Conservation (phyloP, 2,888 invertebrate species). For the Coleophora flavipennella region DNA sequence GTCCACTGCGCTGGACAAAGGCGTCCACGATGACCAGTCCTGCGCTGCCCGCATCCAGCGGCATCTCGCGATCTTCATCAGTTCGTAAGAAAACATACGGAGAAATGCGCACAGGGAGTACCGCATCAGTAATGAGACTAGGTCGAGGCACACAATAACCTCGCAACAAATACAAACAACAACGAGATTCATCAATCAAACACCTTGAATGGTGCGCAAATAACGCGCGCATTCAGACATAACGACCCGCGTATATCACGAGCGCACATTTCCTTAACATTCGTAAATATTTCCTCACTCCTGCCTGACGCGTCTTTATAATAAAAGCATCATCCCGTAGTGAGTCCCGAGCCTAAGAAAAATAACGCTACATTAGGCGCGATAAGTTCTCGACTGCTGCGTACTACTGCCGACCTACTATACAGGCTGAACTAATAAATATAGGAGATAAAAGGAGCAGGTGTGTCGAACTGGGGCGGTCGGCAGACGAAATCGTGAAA, state of each 20-base stretch:
- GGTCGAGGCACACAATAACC: slow-evolving; percentile 6
- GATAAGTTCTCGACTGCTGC: slow-evolving; percentile 56
- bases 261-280: slow-evolving; percentile 41
- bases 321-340: slow-evolving; percentile 61
- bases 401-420: slow-evolving; percentile 41
- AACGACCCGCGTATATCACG: slow-evolving; percentile 43
- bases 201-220: slow-evolving; percentile 24
- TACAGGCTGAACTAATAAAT: slow-evolving; percentile 50
- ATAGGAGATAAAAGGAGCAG: slow-evolving; percentile 46
- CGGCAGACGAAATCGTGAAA: slow-evolving; percentile 51
- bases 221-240: slow-evolving; percentile 38
- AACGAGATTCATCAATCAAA: slow-evolving; percentile 29
- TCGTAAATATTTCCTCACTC: slow-evolving; percentile 50
- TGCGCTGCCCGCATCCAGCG: too few species aligned
- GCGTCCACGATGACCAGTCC: too few species aligned
- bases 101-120: neutral
- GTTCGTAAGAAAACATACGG: too few species aligned
- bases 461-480: slow-evolving; percentile 50
- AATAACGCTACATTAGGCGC: slow-evolving; percentile 52
- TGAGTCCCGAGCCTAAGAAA: slow-evolving; percentile 29
- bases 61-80: too few species aligned
- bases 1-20: too few species aligned
- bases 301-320: slow-evolving; percentile 56
- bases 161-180: slow-evolving; percentile 8
- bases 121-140: neutral